A percentile compares a stretch with the other conserved stretches of the same genome.
phyloP scores from a whole-genome alignment of 2,797 vertebrate species.

The Aplochiton taeniatus region DNA sequence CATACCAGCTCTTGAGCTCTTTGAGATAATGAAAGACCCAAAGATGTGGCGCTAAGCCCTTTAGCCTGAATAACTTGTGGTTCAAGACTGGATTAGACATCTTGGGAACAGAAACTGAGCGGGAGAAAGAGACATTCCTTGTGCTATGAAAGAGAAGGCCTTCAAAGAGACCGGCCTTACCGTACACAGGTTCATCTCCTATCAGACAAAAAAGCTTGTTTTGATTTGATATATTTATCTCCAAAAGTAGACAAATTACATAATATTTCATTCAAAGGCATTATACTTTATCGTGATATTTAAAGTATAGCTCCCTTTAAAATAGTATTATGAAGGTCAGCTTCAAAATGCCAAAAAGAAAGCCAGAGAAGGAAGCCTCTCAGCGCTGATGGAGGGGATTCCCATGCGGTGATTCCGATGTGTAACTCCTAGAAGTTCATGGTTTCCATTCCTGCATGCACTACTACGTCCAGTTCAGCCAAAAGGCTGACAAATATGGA shows the following conservation, averaged over 20 bases:
- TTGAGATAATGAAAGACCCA: slow-evolving; percentile 49
- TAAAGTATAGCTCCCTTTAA: too few relatives aligned
- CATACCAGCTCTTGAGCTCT: slow-evolving; percentile 29
- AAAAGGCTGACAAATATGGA: too few relatives aligned
- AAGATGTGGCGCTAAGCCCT: slow-evolving; percentile 47
- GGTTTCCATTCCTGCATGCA: too few relatives aligned
- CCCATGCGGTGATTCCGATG: too few relatives aligned
- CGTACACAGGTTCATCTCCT: slow-evolving; percentile 37
- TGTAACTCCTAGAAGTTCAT: too few relatives aligned
- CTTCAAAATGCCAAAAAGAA: too few relatives aligned
- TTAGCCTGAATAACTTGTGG: slow-evolving; percentile 49
- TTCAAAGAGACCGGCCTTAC: slow-evolving; percentile 39
- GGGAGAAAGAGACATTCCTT: slow-evolving; percentile 37
- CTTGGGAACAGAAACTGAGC: slow-evolving; percentile 38
- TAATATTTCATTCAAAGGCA: slow-evolving; percentile 22
- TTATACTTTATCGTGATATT: too few relatives aligned
- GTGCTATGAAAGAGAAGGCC: slow-evolving; percentile 21
- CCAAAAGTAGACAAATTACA: slow-evolving; percentile 34
- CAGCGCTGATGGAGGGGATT: too few relatives aligned
- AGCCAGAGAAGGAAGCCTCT: too few relatives aligned
- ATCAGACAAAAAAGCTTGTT: slow-evolving; percentile 45
- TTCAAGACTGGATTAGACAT: slow-evolving; percentile 51
- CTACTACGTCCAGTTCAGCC: too few relatives aligned
- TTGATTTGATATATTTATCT: too few relatives aligned
- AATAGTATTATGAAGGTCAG: too few relatives aligned